Evolutionary conservation across 2,113 vertebrate species (phyloP).

Genomic region (Ptilonorhynchus violaceus): DNA sequence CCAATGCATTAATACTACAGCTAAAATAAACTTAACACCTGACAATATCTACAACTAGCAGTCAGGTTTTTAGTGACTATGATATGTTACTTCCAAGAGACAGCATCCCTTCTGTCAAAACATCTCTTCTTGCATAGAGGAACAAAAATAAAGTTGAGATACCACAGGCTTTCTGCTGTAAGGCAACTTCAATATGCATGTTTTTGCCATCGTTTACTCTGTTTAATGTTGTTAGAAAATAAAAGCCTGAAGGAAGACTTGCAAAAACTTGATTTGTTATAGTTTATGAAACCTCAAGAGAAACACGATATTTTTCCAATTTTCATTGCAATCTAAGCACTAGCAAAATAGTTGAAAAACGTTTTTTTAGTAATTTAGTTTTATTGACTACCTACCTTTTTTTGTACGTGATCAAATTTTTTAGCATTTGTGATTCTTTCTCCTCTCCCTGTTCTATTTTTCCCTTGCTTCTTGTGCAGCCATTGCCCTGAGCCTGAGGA

Average conservation of each 20-base stretch:
- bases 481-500: slow-evolving; percentile 92
- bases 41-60: neutral
- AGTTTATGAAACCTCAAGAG: neutral
- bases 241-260: neutral
- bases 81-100: neutral
- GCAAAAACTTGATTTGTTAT: neutral
- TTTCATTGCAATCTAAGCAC: neutral
- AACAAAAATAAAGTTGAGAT: neutral
- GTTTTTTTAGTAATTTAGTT: neutral
- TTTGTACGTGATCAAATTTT: neutral
- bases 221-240: neutral
- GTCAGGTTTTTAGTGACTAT: neutral
- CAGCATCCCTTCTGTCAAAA: neutral
- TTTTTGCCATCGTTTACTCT: neutral
- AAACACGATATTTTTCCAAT: neutral
- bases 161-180: neutral
- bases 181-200: neutral
- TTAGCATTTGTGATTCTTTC: slow-evolving; percentile 52
- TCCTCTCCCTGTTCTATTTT: slow-evolving; percentile 64
- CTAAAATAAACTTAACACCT: neutral
- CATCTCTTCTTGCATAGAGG: neutral
- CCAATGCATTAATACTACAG: neutral
- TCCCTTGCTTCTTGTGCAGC: slow-evolving; percentile 78
- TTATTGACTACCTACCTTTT: neutral
- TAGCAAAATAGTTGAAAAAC: neutral